phyloP scores from a whole-genome alignment of 1,140 invertebrate species.

The Cyphomyrmex costatus region DNA sequence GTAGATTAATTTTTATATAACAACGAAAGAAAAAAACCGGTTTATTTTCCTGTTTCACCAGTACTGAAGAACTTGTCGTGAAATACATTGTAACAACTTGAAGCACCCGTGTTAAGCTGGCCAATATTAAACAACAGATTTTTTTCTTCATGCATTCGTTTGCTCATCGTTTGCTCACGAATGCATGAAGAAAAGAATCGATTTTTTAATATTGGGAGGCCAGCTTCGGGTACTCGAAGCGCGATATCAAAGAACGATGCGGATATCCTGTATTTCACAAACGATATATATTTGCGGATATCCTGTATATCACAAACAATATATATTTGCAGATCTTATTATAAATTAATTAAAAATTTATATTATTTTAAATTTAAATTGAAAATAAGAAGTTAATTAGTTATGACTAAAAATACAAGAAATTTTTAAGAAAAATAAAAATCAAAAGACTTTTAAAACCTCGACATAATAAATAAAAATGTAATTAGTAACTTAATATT shows the following conservation, averaged over 20 bases:
- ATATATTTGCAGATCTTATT: neutral
- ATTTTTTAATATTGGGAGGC: too few relatives aligned
- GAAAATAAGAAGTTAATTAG: neutral
- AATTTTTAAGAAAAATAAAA: neutral
- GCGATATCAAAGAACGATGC: neutral
- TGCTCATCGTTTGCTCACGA: too few relatives aligned
- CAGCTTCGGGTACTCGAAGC: too few relatives aligned
- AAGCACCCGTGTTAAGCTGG: too few relatives aligned
- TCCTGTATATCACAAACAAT: too few relatives aligned
- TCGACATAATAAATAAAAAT: neutral
- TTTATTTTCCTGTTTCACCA: neutral
- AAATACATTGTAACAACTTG: neutral
- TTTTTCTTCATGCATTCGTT: too few relatives aligned
- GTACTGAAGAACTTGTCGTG: neutral
- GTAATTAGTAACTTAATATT: neutral
- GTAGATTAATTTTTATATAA: constrained; percentile 17
- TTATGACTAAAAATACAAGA: neutral
- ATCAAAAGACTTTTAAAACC: neutral
- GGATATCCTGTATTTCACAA: too few relatives aligned
- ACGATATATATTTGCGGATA: too few relatives aligned
- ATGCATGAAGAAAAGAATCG: too few relatives aligned
- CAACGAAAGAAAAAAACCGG: neutral
- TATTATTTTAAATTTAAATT: neutral
- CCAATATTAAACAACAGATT: too few relatives aligned
- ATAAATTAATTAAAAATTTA: neutral